Evolutionary conservation across 2,888 invertebrate genomes (phyloP).

Genomic region (Ophion obscuratus): DNA sequence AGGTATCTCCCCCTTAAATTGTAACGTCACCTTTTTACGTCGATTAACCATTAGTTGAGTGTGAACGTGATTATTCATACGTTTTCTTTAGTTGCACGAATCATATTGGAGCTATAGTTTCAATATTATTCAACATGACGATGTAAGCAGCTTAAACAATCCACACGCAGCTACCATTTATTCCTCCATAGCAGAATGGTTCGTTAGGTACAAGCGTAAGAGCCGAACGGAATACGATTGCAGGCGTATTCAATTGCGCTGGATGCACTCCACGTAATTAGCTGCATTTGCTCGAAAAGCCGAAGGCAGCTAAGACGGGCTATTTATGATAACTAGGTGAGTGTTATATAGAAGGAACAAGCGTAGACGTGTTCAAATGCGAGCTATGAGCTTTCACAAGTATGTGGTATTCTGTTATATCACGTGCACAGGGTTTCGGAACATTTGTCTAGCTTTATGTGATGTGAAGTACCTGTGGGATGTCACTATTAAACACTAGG

Average conservation of each 20-base stretch:
- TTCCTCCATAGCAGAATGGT: not conserved
- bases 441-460: not conserved
- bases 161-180: not conserved
- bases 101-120: not conserved
- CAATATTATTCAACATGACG: not conserved
- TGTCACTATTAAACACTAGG: not conserved
- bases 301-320: conserved; percentile 2
- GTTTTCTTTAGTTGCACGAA: not conserved
- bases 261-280: conserved; percentile 44
- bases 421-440: not conserved
- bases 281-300: conserved; percentile 28
- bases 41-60: not conserved
- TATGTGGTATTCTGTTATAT: not conserved
- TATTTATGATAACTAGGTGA: conserved; percentile 33
- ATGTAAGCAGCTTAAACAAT: conserved; percentile 11
- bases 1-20: too few species aligned
- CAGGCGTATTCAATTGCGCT: conserved; percentile 1
- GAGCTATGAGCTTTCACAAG: too few species aligned
- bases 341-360: not conserved
- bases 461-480: not conserved
- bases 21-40: not conserved
- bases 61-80: not conserved
- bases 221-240: conserved; percentile 6
- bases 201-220: conserved; percentile 7
- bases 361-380: conserved; percentile 3